Evolutionary conservation across 2,888 invertebrate genomes (phyloP), one percentile per base, ranked within the genome.

Genomic region (Rosalia funebris): DNA sequence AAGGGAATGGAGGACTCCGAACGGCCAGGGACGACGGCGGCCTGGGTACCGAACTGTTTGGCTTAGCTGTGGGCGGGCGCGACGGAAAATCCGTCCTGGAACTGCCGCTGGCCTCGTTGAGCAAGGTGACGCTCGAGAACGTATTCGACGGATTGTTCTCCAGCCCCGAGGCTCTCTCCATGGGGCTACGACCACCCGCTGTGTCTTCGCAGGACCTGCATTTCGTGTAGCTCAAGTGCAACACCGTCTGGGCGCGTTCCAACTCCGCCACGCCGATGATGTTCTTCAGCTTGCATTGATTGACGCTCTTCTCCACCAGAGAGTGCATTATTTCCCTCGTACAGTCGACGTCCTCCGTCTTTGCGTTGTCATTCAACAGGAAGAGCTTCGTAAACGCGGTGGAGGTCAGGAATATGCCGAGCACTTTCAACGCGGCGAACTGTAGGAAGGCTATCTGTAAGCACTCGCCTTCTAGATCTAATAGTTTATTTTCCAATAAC

Each of bases 371-470:
- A 1, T 84, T 84, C 4, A 86, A 82, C 5, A 87, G 76, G 56
- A 87, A 79, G 69, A 86, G 76, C 72, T 87, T 87, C 0, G 84
- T 81, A 70, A 85, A 87, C 50, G 83, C 82, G 31, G 82, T 83
- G 48, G 84, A 83, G 34, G 83, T 83, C 16, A 88, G 73, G 20
- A 88, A 79, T 11, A 45, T 77, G 53, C 82, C 81, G 11, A 88
- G 75, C 1, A 84, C 79, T 73, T 87, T 87, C 60, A 88, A 75
- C 1, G 87, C 85, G 1, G 85, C 81, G 64, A 87, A 82, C 71
- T 87, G 86, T 25, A 88, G 69, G 63, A 82, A 82, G 0, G 84
- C 81, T 60, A 86, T 72, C 62, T 82, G 81, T n/a, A 86, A 69
- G 54, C 79, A 79, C 17, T 80, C 76, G 7, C 81, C 75, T 73